These are phyloP conservation scores for Spilogale gracilis DNA, from an alignment of 2,113 vertebrate species.

Conservation along the genomic window DNA sequence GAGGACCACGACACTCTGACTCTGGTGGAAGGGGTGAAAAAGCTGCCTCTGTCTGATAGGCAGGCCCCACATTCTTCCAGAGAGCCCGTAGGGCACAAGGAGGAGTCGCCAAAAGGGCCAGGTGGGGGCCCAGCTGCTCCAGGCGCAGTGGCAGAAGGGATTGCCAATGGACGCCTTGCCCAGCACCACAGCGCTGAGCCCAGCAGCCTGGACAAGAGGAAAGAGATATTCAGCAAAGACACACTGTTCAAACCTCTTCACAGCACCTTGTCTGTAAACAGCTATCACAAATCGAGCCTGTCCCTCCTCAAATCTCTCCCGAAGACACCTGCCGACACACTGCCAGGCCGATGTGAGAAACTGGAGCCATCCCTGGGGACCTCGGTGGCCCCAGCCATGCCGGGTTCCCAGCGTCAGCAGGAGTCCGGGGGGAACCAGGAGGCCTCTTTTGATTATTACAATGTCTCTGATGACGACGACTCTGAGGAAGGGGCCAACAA, in stretches of 20 bases:
- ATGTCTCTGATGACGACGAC: conserved; percentile 97
- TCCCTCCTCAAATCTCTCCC: conserved; percentile 92
- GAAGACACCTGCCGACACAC: conserved; percentile 90
- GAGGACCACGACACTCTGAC: conserved; percentile 94
- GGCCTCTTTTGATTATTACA: conserved; percentile 97
- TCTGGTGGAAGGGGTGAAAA: conserved; percentile 91
- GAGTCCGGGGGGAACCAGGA: conserved; percentile 92
- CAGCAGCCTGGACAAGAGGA: conserved; percentile 94
- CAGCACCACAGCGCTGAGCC: conserved; percentile 92
- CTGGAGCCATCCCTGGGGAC: conserved; percentile 93
- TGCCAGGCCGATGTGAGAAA: conserved; percentile 93
- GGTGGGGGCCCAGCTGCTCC: conserved; percentile 85
- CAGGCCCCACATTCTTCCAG: conserved; percentile 92
- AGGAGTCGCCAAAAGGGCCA: conserved; percentile 93
- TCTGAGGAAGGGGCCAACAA: conserved; percentile 95
- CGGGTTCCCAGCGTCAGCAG: conserved; percentile 92
- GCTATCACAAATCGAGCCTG: conserved; percentile 95
- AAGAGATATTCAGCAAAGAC: conserved; percentile 98
- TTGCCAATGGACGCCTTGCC: conserved; percentile 92
- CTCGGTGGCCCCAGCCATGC: conserved; percentile 88
- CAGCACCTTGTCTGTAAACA: conserved; percentile 95
- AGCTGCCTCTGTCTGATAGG: conserved; percentile 91
- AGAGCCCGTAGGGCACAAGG: conserved; percentile 92
- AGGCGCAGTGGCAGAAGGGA: conserved; percentile 87
- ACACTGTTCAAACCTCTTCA: conserved; percentile 96